phyloP scores from a whole-genome alignment of 30 jellyfish, hydroid and myxozoan species.

The Aurelia sp. region DNA sequence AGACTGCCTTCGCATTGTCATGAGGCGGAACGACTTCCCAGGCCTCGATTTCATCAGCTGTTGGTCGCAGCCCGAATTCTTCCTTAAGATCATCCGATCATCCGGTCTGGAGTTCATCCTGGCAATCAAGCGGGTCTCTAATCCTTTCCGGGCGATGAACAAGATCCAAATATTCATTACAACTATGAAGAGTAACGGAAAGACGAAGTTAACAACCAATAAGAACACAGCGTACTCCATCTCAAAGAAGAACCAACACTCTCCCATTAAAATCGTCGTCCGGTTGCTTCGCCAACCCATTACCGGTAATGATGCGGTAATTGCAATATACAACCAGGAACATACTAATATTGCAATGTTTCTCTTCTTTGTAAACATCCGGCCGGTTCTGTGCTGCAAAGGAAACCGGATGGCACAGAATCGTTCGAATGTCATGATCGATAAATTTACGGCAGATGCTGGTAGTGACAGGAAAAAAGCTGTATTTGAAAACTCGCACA shows the following conservation, averaged over 20 bases:
- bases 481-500: conserved; percentile 72
- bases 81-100: not conserved
- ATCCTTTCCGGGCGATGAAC: conserved; percentile 31
- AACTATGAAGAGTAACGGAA: conserved; percentile 49
- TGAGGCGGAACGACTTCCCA: not conserved
- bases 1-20: not conserved
- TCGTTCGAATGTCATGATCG: conserved; percentile 79
- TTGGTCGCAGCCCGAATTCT: conserved; percentile 3
- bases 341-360: conserved; percentile 45
- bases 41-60: not conserved
- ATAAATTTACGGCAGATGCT: conserved; percentile 78
- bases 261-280: conserved; percentile 32
- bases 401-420: conserved; percentile 80
- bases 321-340: conserved; percentile 75
- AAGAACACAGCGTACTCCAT: conserved; percentile 46
- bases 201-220: conserved; percentile 39
- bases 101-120: conserved; percentile 20
- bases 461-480: conserved; percentile 87
- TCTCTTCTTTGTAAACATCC: conserved; percentile 61
- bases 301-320: conserved; percentile 62
- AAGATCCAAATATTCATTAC: conserved; percentile 60
- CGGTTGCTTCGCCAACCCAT: conserved; percentile 72
- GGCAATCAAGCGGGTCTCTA: conserved; percentile 3
- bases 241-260: conserved; percentile 63
- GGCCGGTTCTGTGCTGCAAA: conserved; percentile 59